A percentile compares a stretch with the other conserved stretches of the same genome.
These are phyloP conservation scores for Brachyptera putata DNA, from an alignment of 2,888 invertebrate species.

Conservation along the genomic window DNA sequence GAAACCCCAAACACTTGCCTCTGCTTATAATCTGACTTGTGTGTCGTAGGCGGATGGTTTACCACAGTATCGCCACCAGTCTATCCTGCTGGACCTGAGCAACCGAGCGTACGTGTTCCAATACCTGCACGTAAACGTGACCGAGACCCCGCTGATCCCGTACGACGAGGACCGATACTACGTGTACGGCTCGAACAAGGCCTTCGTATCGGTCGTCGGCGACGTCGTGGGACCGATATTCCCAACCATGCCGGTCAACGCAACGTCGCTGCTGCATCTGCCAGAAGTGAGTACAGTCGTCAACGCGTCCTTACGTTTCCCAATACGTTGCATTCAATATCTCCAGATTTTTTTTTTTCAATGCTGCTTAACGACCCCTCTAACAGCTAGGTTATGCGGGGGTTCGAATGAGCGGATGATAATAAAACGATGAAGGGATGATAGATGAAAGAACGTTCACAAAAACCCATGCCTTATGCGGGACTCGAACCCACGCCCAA, in stretches of 20 bases:
- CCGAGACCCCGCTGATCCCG: conserved; percentile 88
- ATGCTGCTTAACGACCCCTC: too few relatives aligned
- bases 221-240: conserved; percentile 92
- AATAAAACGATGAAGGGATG: too few relatives aligned
- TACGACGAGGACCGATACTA: conserved; percentile 89
- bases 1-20: too few relatives aligned
- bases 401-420: too few relatives aligned
- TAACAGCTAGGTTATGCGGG: too few relatives aligned
- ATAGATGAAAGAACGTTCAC: too few relatives aligned
- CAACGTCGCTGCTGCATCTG: conserved; percentile 70
- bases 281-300: conserved; percentile 70
- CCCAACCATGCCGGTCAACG: conserved; percentile 88
- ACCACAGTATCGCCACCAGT: conserved; percentile 88
- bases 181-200: conserved; percentile 88
- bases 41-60: conserved; percentile 74
- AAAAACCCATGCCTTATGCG: too few relatives aligned
- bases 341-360: too few relatives aligned
- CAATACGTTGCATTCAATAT: too few relatives aligned
- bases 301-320: too few relatives aligned
- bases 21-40: neutral
- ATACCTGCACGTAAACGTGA: conserved; percentile 93
- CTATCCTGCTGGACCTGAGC: conserved; percentile 85
- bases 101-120: conserved; percentile 89
- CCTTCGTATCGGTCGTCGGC: conserved; percentile 76
- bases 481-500: too few relatives aligned